These are phyloP conservation scores for Esox lucius DNA, from an alignment of 2,797 vertebrate species.

Conservation along the genomic window DNA sequence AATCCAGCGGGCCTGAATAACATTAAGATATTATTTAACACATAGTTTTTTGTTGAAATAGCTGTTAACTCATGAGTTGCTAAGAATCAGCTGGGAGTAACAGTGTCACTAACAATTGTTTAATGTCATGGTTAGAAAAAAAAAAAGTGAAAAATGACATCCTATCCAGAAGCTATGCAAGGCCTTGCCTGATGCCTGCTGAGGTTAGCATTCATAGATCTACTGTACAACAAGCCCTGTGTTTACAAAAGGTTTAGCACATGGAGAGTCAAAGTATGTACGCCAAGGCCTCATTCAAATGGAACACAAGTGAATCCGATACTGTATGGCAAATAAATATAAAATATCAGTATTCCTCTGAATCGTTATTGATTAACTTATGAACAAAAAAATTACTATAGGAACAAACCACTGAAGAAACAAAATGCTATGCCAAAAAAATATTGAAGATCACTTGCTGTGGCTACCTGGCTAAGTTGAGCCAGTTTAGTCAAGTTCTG, in stretches of 20 bases:
- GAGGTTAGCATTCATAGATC: not conserved
- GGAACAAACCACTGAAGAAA: not conserved
- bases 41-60: too few relatives aligned
- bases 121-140: too few relatives aligned
- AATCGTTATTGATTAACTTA: not conserved
- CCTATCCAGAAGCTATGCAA: too few relatives aligned
- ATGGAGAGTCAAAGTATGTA: not conserved
- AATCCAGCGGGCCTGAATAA: too few relatives aligned
- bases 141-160: too few relatives aligned
- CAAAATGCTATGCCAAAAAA: not conserved
- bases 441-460: slow-evolving; percentile 20
- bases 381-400: not conserved
- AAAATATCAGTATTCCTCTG: not conserved
- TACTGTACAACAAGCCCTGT: not conserved
- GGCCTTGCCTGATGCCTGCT: too few relatives aligned
- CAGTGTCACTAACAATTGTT: too few relatives aligned
- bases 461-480: not conserved
- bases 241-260: not conserved
- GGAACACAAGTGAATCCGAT: not conserved
- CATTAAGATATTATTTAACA: too few relatives aligned
- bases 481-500: too few relatives aligned
- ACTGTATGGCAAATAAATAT: not conserved
- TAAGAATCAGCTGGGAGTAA: too few relatives aligned
- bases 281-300: not conserved
- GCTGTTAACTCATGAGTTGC: too few relatives aligned